A percentile compares a stretch with the other conserved stretches of the same genome.
Evolutionary conservation across 2,113 vertebrate species (phyloP).

Genomic region (Petroica traversi): DNA sequence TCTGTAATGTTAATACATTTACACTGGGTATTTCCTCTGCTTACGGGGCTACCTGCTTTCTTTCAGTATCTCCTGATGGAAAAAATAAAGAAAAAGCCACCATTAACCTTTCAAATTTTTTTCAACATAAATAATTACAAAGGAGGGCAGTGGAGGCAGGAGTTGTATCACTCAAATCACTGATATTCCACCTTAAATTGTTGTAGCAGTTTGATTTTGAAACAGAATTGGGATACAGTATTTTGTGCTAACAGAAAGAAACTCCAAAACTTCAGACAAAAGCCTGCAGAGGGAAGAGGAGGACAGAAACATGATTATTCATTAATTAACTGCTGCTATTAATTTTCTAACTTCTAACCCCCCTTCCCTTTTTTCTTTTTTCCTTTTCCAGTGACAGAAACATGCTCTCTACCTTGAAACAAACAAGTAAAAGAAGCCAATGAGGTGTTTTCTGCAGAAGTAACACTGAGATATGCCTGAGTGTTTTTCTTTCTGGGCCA

Average conservation of each 20-base stretch:
- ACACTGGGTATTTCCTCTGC: neutral
- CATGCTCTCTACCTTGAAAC: neutral
- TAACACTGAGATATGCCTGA: neutral
- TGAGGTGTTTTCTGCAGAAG: neutral
- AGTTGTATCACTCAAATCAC: neutral
- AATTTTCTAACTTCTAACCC: neutral
- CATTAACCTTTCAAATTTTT: neutral
- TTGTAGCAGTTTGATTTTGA: neutral
- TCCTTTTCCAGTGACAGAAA: neutral
- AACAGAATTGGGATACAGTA: neutral
- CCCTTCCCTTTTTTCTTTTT: neutral
- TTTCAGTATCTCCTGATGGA: slow-evolving; percentile 14
- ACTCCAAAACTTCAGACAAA: neutral
- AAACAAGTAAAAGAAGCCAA: neutral
- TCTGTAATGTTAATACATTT: slow-evolving; percentile 12
- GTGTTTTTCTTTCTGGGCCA: neutral
- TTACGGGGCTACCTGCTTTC: slow-evolving; percentile 36
- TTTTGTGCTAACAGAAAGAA: neutral
- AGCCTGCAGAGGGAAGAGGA: neutral
- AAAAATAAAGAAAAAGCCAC: neutral
- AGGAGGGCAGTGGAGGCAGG: neutral
- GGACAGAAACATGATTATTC: neutral
- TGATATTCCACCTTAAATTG: neutral
- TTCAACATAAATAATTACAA: neutral
- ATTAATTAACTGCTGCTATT: neutral